Evolutionary conservation across 1,140 invertebrate species (phyloP).

Genomic region (Trichonephila clavipes): DNA sequence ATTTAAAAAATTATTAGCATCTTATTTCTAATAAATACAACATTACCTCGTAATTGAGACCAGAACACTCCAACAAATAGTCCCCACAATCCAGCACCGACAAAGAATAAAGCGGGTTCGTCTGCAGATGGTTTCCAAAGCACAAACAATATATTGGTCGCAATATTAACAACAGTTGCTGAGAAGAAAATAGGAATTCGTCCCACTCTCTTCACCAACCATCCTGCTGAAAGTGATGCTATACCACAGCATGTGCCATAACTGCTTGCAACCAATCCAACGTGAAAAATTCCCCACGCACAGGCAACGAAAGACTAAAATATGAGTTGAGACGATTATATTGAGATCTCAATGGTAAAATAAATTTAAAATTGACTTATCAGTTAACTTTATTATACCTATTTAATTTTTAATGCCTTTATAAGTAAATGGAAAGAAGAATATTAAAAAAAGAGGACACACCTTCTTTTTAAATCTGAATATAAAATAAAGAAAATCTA

Average conservation of each 20-base stretch:
- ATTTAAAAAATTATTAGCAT: too few relatives aligned
- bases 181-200: constrained; percentile 91
- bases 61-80: constrained; percentile 98
- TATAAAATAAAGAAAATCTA: too few relatives aligned
- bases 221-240: constrained; percentile 94
- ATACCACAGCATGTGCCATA: constrained; percentile 94
- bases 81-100: constrained; percentile 95
- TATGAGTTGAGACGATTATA: neutral
- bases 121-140: constrained; percentile 93
- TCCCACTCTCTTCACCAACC: constrained; percentile 94
- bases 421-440: too few relatives aligned
- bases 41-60: constrained; percentile 95
- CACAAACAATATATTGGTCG: constrained; percentile 88
- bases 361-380: too few relatives aligned
- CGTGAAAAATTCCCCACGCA: constrained; percentile 91
- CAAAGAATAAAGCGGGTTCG: constrained; percentile 91
- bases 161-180: constrained; percentile 89
- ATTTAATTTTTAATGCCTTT: too few relatives aligned
- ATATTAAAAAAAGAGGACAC: too few relatives aligned
- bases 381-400: too few relatives aligned
- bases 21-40: too few relatives aligned
- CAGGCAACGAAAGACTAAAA: constrained; percentile 95
- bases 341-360: too few relatives aligned
- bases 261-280: constrained; percentile 97
- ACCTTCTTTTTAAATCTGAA: too few relatives aligned